Evolutionary conservation across 2,888 invertebrate genomes (phyloP).

Genomic region (Xestobium rufovillosum): DNA sequence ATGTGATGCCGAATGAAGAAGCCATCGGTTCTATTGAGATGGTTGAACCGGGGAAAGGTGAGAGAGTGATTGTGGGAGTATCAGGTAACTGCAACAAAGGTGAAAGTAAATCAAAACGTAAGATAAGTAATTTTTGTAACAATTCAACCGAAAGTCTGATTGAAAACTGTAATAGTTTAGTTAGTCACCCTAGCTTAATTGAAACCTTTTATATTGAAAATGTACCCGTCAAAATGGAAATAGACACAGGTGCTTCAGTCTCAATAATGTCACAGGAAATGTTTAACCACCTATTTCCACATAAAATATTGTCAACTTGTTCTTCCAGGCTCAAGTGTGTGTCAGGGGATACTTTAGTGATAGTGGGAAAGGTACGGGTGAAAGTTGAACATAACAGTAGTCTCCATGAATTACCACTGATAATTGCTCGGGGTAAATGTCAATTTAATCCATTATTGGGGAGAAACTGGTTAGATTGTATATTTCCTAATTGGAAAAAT

Average conservation of each 20-base stretch:
- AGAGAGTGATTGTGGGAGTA: too few species aligned
- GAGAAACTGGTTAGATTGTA: conserved; percentile 3
- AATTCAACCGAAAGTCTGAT: too few species aligned
- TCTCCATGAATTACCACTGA: neutral
- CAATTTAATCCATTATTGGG: conserved; percentile 1
- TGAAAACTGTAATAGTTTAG: too few species aligned
- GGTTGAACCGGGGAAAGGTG: too few species aligned
- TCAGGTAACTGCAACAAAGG: too few species aligned
- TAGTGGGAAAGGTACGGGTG: neutral
- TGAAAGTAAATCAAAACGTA: neutral
- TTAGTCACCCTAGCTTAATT: neutral
- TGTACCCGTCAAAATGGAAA: neutral
- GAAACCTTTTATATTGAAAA: neutral
- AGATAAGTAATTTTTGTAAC: too few species aligned
- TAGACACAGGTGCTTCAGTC: conserved; percentile 3
- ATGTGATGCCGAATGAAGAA: conserved; percentile 3
- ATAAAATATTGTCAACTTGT: neutral
- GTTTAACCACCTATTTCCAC: conserved; percentile 2
- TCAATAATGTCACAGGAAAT: conserved; percentile 3
- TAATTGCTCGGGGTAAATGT: neutral
- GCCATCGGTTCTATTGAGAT: neutral
- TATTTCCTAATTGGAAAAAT: conserved; percentile 5
- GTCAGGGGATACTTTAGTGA: conserved; percentile 2
- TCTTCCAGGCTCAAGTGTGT: conserved; percentile 1
- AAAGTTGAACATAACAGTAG: neutral